Conservation (phyloP, 2,113 vertebrate genomes). For the Machaerirhynchus nigripectus region DNA sequence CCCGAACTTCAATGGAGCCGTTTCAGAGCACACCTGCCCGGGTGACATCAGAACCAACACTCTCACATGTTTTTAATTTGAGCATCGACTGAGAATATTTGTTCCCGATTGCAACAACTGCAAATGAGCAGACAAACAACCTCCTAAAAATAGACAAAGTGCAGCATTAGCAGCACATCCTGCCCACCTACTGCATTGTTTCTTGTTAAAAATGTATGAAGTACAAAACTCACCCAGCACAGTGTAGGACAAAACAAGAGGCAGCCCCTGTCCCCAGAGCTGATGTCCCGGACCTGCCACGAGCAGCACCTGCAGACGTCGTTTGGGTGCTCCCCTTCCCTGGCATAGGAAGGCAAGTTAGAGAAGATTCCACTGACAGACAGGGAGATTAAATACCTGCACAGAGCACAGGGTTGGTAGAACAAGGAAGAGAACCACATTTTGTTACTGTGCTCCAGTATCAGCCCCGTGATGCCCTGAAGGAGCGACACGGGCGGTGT, state of each 20-base stretch:
- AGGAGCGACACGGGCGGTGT: not conserved
- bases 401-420: not conserved
- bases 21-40: constrained; percentile 4
- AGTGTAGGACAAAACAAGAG: not conserved
- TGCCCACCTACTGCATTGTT: not conserved
- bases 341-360: not conserved
- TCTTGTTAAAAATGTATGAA: not conserved
- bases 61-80: not conserved
- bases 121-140: not conserved
- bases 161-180: not conserved
- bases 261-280: not conserved
- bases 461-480: not conserved
- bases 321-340: not conserved
- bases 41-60: not conserved
- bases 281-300: not conserved
- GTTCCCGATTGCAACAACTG: not conserved
- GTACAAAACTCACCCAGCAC: not conserved
- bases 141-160: constrained; percentile 14
- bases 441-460: not conserved
- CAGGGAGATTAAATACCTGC: not conserved
- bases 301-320: not conserved
- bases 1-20: not conserved
- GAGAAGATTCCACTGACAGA: not conserved
- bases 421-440: not conserved
- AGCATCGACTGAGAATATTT: not conserved